Base-by-base conservation (phyloP, 2,888 invertebrate species). In the Platycnemis pennipes region DNA sequence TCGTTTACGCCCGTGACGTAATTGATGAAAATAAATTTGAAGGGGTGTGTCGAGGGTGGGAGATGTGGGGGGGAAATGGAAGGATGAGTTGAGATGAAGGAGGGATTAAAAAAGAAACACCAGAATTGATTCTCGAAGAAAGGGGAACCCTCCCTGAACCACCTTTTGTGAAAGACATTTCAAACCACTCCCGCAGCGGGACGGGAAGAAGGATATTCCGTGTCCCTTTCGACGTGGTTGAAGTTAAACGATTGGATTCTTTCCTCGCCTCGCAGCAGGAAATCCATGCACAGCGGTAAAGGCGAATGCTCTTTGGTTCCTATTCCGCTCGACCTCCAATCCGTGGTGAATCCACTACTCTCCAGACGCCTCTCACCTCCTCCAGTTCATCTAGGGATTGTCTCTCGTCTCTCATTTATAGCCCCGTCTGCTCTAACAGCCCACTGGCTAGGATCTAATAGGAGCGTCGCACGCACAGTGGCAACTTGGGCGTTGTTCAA, bases 221-320 rank as follows among this genome's bases (percentile, higher is more conserved):
- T 37, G 77, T 86, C 86, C 86, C 42, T 86, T 86, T 86, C 86
- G 86, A 86, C 44, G 44, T 44, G 26, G 42, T 86, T 19, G 86
- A 42, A 86, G 86, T 37, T 63, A 26, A 63, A 63, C 49, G 77
- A 77, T 77, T 77, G 77, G 77, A 37, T 77, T 77, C 26, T 77
- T 77, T 77, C 77, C 77, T 77, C 37, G 77, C 26, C 19, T 77
- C 77, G n/a, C 77, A 77, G 77, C 77, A n/a, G 77, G 77, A 37
- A 31, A 77, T 37, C n/a, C 77, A 31, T 77, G 77, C n/a, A 77
- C n/a, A 77, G 77, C n/a, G 77, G 77, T 19, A 31, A n/a, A 77
- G 77, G 77, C n/a, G 77, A 26, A 77, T 77, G 77, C n/a, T n/a
- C n/a, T 37, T n/a, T 26, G n/a, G 37, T 77, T 77, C 77, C 77